phyloP scores from a whole-genome alignment of 2,888 invertebrate species.

The Hyposoter dolosus region DNA sequence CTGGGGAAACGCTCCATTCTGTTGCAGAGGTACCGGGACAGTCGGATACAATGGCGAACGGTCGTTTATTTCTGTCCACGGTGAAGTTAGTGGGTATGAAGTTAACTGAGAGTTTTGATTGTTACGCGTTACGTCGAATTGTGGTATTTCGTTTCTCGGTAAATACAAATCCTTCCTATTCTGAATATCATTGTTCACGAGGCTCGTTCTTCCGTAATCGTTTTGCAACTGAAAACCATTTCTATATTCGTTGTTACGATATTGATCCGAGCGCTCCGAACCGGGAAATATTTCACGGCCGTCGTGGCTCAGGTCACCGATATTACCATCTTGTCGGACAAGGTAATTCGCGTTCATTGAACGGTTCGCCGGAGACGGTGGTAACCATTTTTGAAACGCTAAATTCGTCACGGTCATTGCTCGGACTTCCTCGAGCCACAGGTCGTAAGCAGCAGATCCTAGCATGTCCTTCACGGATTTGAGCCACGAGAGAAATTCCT shows the following conservation, averaged over 20 bases:
- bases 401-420: constrained; percentile 67
- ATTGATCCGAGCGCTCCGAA: neutral
- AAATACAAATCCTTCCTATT: constrained; percentile 19
- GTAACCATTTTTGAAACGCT: constrained; percentile 74
- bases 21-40: neutral
- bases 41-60: constrained; percentile 33
- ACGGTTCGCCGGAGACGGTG: constrained; percentile 39
- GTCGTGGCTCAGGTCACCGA: neutral
- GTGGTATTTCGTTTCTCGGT: constrained; percentile 22
- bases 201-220: neutral
- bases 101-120: neutral
- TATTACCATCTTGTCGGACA: neutral
- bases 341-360: constrained; percentile 48
- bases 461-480: constrained; percentile 72
- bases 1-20: neutral
- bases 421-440: constrained; percentile 75
- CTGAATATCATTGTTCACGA: constrained; percentile 5
- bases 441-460: constrained; percentile 70
- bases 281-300: neutral
- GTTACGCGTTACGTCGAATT: neutral
- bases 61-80: constrained; percentile 6
- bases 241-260: constrained; percentile 22
- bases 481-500: constrained; percentile 78
- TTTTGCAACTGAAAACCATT: constrained; percentile 19
- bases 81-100: neutral